Evolutionary conservation across 2,888 invertebrate genomes (phyloP).

Genomic region (Phanerotoma sp.): DNA sequence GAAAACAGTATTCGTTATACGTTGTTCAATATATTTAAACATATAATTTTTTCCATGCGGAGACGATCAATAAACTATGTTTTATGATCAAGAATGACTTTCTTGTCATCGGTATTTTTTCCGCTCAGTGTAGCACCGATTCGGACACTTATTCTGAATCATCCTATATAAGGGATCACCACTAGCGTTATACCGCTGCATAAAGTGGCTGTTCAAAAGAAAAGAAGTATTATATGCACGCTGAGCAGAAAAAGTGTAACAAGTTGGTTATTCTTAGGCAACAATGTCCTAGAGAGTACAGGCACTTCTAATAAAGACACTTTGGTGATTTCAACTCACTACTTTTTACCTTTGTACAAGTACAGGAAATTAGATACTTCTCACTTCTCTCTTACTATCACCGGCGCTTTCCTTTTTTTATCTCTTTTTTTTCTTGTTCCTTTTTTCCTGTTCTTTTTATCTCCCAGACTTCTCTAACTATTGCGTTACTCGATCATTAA

Average conservation of each 20-base stretch:
- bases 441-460: neutral
- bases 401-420: neutral
- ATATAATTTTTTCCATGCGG: no score
- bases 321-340: conserved; percentile 1
- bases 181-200: no score
- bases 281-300: neutral
- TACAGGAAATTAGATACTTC: conserved; percentile 1
- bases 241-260: neutral
- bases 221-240: no score
- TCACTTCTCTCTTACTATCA: neutral
- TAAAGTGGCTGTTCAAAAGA: no score
- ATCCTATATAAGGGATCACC: no score
- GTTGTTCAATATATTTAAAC: no score
- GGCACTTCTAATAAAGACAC: conserved; percentile 2
- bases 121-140: no score
- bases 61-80: no score
- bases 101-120: no score
- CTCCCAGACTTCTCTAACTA: neutral
- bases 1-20: no score
- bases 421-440: neutral
- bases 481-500: conserved; percentile 8
- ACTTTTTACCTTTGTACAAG: neutral
- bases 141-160: no score
- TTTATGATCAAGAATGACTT: no score
- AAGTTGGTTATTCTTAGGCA: neutral